Conservation (phyloP, 1,140 invertebrate species). For the Uloborus diversus region DNA sequence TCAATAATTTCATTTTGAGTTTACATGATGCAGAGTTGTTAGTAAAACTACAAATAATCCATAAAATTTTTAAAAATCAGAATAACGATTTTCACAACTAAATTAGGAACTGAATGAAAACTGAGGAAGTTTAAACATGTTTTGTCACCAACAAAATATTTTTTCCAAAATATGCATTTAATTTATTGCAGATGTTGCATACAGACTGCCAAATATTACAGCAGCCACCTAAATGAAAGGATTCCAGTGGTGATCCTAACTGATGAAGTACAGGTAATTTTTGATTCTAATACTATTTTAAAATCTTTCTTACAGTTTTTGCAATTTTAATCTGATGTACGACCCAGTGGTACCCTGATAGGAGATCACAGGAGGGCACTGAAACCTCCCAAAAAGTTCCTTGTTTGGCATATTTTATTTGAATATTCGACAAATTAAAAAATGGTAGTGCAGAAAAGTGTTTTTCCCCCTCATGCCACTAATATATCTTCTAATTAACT, state of each 20-base stretch:
- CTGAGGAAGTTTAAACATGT: too few relatives aligned
- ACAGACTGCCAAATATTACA: slow-evolving; percentile 62
- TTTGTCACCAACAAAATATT: too few relatives aligned
- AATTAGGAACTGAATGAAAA: too few relatives aligned
- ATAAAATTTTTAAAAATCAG: too few relatives aligned
- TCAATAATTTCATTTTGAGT: too few relatives aligned
- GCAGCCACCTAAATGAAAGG: slow-evolving; percentile 62
- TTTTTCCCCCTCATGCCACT: too few relatives aligned
- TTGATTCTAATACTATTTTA: not conserved
- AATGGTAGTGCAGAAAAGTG: not conserved
- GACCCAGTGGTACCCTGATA: not conserved
- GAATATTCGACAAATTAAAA: not conserved
- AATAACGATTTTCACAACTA: too few relatives aligned
- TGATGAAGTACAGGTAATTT: slow-evolving; percentile 60
- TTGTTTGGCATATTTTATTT: not conserved
- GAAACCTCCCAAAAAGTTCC: too few relatives aligned
- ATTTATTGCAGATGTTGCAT: slow-evolving; percentile 34
- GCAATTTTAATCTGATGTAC: not conserved
- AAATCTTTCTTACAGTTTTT: not conserved
- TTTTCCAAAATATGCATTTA: too few relatives aligned
- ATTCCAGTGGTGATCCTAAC: slow-evolving; percentile 64
- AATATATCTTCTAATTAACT: too few relatives aligned
- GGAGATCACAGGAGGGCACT: not conserved
- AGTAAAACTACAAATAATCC: too few relatives aligned
- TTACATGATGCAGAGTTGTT: too few relatives aligned